phyloP scores from a whole-genome alignment of 2,797 vertebrate species.

The Margarornis squamiger region DNA sequence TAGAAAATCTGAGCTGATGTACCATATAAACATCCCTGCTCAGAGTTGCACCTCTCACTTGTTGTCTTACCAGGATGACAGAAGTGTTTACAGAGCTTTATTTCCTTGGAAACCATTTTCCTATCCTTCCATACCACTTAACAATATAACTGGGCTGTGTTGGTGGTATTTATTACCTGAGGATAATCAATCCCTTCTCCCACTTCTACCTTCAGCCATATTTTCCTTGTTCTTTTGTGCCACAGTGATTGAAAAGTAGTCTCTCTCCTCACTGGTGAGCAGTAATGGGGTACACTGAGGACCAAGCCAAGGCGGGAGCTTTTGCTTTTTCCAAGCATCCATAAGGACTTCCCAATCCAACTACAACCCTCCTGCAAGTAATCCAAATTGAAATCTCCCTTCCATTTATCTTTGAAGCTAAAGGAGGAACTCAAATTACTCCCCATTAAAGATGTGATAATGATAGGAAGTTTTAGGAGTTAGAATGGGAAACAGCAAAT shows the following conservation, averaged over 20 bases:
- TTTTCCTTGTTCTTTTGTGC: background rate
- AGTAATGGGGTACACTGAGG: too few relatives aligned
- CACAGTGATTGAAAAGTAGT: fast-evolving
- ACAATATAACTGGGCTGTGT: background rate
- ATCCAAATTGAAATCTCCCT: background rate
- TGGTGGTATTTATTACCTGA: background rate
- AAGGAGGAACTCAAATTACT: background rate
- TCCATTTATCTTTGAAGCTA: background rate
- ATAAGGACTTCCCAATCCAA: background rate
- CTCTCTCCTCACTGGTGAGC: background rate
- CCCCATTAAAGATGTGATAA: background rate
- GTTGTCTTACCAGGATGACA: background rate
- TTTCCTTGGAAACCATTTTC: background rate
- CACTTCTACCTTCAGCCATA: background rate
- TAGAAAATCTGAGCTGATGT: background rate
- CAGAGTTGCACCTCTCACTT: background rate
- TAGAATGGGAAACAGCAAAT: background rate
- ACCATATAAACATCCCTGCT: background rate
- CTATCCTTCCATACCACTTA: background rate
- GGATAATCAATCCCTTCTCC: background rate
- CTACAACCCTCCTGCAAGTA: background rate
- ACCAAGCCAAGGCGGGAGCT: background rate
- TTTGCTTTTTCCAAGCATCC: background rate
- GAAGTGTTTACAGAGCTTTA: background rate
- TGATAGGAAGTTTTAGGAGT: background rate